These are phyloP conservation scores for Todus mexicanus DNA, from an alignment of 2,797 vertebrate genomes.

Conservation along the genomic window DNA sequence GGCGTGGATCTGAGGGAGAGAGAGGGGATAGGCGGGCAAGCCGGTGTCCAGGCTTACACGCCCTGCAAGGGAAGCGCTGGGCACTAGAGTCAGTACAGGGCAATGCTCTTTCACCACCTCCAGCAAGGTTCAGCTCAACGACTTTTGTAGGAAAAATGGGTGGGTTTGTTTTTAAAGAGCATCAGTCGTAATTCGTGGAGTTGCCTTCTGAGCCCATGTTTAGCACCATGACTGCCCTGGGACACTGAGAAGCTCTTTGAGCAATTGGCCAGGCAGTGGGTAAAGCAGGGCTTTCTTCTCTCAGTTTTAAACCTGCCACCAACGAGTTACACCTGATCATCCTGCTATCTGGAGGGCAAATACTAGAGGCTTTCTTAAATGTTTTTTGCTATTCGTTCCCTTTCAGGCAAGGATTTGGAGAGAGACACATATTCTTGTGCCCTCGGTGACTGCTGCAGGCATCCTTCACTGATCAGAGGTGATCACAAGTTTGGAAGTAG, in stretches of 20 bases:
- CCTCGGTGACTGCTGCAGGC: background rate
- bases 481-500: background rate
- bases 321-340: background rate
- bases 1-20: accelerated
- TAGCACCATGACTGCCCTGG: accelerated
- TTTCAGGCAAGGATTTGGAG: background rate
- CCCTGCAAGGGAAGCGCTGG: background rate
- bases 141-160: background rate
- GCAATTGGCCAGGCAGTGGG: background rate
- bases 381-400: background rate
- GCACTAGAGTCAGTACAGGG: accelerated
- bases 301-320: background rate
- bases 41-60: no score
- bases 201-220: accelerated
- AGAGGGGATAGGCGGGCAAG: background rate
- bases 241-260: background rate
- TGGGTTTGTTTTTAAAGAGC: background rate
- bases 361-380: background rate
- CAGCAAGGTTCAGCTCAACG: background rate
- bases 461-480: background rate
- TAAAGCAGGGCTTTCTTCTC: background rate
- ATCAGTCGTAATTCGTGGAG: background rate
- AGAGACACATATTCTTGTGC: background rate
- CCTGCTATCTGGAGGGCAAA: background rate
- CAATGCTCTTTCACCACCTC: background rate